Evolutionary conservation across 2,888 invertebrate species (phyloP).

Genomic region (Flabesymbios commensalis): DNA sequence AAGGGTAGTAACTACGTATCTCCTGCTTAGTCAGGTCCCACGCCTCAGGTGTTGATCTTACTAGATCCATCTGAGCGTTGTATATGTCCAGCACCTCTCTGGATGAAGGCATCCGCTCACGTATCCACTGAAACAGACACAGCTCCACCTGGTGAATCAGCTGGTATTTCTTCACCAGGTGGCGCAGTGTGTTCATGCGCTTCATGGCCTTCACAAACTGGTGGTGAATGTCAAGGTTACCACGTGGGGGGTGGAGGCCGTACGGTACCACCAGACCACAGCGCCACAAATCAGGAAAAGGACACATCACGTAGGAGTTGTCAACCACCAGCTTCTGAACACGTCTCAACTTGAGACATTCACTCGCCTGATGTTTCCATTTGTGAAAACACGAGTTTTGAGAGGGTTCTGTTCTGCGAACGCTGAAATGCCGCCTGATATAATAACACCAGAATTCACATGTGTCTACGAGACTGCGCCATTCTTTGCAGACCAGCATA

Average conservation of each 20-base stretch:
- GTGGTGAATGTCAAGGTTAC: slow-evolving; percentile 17
- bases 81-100: slow-evolving; percentile 12
- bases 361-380: slow-evolving; percentile 3
- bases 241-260: slow-evolving; percentile 11
- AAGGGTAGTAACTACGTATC: no score
- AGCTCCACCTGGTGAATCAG: background rate
- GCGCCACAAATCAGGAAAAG: slow-evolving; percentile 20
- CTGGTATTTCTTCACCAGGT: background rate
- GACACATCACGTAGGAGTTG: slow-evolving; percentile 11
- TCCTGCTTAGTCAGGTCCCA: no score
- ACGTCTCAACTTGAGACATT: no score
- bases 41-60: no score
- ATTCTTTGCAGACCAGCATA: slow-evolving; percentile 26
- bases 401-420: background rate
- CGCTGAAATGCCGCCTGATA: slow-evolving; percentile 5
- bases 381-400: background rate
- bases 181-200: slow-evolving; percentile 2
- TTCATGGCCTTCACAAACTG: slow-evolving; percentile 11
- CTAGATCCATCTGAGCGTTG: slow-evolving; percentile 11
- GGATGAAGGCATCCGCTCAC: background rate
- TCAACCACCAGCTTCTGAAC: background rate
- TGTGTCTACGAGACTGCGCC: slow-evolving; percentile 25
- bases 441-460: slow-evolving; percentile 18
- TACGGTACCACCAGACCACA: slow-evolving; percentile 16
- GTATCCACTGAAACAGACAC: slow-evolving; percentile 15